These are phyloP conservation scores for Pardosa pseudoannulata DNA, from an alignment of 2,888 invertebrate genomes.

Conservation along the genomic window DNA sequence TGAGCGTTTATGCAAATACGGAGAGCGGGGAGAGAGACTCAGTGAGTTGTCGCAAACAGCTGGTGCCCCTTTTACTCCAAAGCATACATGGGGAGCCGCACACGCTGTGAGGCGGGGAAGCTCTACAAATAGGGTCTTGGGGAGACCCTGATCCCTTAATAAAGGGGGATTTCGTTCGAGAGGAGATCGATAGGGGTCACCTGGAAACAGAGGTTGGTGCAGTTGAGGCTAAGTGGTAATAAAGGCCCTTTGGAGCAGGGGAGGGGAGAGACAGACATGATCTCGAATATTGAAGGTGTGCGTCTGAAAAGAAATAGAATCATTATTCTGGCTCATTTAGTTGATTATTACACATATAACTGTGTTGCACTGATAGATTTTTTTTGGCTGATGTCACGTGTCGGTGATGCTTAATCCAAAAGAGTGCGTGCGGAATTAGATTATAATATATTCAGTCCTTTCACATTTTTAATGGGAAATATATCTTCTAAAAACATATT, in stretches of 20 bases:
- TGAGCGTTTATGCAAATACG: conserved; percentile 8
- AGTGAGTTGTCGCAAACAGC: conserved; percentile 58
- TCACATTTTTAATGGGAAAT: too few relatives aligned
- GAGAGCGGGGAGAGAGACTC: conserved; percentile 38
- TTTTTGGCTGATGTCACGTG: too few relatives aligned
- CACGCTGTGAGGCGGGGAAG: conserved; percentile 31
- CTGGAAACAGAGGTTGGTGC: conserved; percentile 28
- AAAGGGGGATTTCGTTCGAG: conserved; percentile 46
- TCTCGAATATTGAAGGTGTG: neutral
- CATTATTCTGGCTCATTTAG: neutral
- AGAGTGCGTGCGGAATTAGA: too few relatives aligned
- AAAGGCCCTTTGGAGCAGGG: neutral
- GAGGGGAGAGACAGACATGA: neutral
- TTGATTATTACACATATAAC: neutral
- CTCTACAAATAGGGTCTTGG: conserved; percentile 59
- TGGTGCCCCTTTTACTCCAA: conserved; percentile 32
- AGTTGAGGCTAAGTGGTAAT: conserved; percentile 16
- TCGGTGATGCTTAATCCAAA: too few relatives aligned
- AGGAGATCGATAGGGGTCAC: conserved; percentile 38
- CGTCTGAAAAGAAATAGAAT: neutral
- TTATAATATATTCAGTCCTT: too few relatives aligned
- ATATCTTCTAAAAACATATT: too few relatives aligned
- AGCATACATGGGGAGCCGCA: conserved; percentile 40
- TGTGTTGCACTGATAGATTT: too few relatives aligned
- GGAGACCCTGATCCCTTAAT: conserved; percentile 49